Evolutionary conservation across 2,888 invertebrate genomes (phyloP).

Genomic region (Tillus elongatus): DNA sequence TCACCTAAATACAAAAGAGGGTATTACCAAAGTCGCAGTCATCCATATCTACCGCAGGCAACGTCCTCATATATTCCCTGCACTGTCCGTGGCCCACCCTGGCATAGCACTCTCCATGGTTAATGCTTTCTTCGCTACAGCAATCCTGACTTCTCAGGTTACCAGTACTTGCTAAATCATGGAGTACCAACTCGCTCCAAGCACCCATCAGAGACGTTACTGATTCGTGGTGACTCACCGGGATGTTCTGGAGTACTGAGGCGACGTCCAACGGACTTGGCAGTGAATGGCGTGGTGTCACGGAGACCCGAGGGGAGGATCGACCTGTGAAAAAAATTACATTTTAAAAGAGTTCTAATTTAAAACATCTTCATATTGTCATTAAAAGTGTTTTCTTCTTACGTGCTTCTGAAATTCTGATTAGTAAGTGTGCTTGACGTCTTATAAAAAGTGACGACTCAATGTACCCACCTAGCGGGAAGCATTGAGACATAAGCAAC

Average conservation of each 20-base stretch:
- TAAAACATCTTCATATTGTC: no score
- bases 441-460: no score
- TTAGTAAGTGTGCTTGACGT: no score
- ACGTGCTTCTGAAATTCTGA: no score
- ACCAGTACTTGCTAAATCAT: constrained; percentile 61
- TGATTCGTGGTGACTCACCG: constrained; percentile 57
- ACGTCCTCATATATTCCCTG: constrained; percentile 61
- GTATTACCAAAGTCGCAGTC: constrained; percentile 56
- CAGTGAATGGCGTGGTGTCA: constrained; percentile 49
- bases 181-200: constrained; percentile 68
- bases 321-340: constrained; percentile 37
- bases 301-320: constrained; percentile 45
- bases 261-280: constrained; percentile 55
- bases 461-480: no score
- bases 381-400: no score
- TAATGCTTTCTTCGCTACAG: constrained; percentile 35
- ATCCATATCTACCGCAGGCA: constrained; percentile 55
- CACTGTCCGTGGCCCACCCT: constrained; percentile 42
- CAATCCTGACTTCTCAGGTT: constrained; percentile 49
- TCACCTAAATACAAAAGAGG: no score
- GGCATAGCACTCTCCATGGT: constrained; percentile 50
- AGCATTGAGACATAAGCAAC: no score
- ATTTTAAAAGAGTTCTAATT: no score
- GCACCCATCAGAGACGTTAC: constrained; percentile 69
- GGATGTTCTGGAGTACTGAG: constrained; percentile 48